Base-by-base conservation (phyloP, 2,888 invertebrate species). In the Zygogramma bicolorata region DNA sequence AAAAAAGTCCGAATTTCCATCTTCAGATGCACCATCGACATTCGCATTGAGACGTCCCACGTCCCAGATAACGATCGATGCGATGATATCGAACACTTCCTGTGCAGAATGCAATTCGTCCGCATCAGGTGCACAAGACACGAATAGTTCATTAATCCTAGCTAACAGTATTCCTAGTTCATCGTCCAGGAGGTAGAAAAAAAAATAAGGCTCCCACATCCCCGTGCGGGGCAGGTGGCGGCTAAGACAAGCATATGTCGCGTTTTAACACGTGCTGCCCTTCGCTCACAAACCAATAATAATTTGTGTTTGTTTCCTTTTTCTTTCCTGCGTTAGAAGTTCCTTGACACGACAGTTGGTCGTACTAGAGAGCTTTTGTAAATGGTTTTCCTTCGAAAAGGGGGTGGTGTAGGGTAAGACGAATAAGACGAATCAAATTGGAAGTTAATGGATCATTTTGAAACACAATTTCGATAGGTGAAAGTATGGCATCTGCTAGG, bases 111-210 rank as follows among this genome's bases (percentile, higher is more conserved):
- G 69, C 69, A 53, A 69, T 59, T 34, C 31, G 3, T n/a, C 46
- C 25, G 73, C 57, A 69, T 66, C 73, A 73, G 73, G 69, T 73
- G 74, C 68, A 68, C 65, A 57, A 60, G 46, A 25, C 31, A 57
- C 65, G 53, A 31, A 49, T 77, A 73, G 81, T 81, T 81, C 80
- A 77, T 79, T 80, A 79, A 76, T 79, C 81, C 77, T 75, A 65
- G 66, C 73, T 81, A 82, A 81, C 80, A 78, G 80, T 82, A 81
- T 67, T 68, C 63, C 46, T 77, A 76, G 81, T 81, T 81, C 81
- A 81, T 81, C 75, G 79, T 81, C 82, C 81, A 82, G 75, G 73
- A 72, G 74, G 65, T 25, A 68, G 49, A 63, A n/a, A n/a, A n/a
- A n/a, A n/a, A n/a, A 73, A 71, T 70, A 73, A 73, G 49, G 68